phyloP scores from a whole-genome alignment of 2,888 invertebrate species.

The Strigamia transsilvanica region DNA sequence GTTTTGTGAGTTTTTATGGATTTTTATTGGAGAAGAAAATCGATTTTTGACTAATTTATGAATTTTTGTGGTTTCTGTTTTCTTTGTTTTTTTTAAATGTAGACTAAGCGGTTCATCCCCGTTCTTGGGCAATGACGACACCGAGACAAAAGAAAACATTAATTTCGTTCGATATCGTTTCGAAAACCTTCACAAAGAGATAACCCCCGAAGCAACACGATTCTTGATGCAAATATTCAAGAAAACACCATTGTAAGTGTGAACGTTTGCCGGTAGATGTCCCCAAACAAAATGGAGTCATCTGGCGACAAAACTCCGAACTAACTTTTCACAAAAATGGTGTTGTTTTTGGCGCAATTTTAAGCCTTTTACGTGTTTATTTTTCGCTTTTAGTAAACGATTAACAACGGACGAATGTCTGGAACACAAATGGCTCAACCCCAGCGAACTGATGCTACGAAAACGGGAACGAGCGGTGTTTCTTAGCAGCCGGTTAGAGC shows the following conservation, averaged over 20 bases:
- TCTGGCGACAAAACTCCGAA: not conserved
- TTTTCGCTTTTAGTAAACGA: slow-evolving; percentile 76
- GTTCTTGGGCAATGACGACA: slow-evolving; percentile 81
- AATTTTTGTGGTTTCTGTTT: not conserved
- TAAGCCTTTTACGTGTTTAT: not conserved
- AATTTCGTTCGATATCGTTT: slow-evolving; percentile 91
- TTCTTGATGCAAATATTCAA: slow-evolving; percentile 97
- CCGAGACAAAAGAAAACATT: slow-evolving; percentile 90
- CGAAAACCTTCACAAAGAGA: slow-evolving; percentile 91
- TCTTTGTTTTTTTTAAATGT: slow-evolving; percentile 46
- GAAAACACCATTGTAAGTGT: slow-evolving; percentile 82
- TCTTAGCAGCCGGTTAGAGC: slow-evolving; percentile 74
- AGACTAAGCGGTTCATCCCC: slow-evolving; percentile 88
- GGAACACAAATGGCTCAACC: slow-evolving; percentile 94
- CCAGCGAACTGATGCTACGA: slow-evolving; percentile 91
- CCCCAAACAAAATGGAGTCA: not conserved
- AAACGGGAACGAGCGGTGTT: slow-evolving; percentile 89
- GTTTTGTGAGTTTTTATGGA: slow-evolving; percentile 68
- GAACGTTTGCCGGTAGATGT: slow-evolving; percentile 5
- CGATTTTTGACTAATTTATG: too few species aligned
- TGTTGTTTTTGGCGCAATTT: not conserved
- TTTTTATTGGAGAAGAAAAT: not conserved
- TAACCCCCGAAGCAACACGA: slow-evolving; percentile 89
- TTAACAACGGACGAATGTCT: slow-evolving; percentile 93
- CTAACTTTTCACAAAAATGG: not conserved